A percentile compares a stretch with the other conserved stretches of the same genome.
phyloP scores from a whole-genome alignment of 1,140 invertebrate genomes.

The Scylla paramamosain region DNA sequence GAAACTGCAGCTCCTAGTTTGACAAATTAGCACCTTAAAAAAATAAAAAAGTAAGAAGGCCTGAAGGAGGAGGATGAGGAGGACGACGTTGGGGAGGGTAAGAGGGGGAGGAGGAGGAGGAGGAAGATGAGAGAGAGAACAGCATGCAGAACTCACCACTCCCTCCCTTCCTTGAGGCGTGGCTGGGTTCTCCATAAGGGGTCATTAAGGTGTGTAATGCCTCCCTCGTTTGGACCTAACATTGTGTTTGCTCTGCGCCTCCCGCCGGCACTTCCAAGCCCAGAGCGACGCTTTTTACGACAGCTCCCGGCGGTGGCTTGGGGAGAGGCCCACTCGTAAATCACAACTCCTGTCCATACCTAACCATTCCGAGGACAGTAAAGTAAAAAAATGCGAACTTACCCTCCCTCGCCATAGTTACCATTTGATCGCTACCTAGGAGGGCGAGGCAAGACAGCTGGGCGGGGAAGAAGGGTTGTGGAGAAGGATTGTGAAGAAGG shows the following conservation, averaged over 20 bases:
- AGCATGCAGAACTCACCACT: no score
- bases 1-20: no score
- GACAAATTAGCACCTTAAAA: no score
- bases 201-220: no score
- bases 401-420: neutral
- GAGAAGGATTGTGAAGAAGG: neutral
- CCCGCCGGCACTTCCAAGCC: no score
- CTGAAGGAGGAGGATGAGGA: neutral
- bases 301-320: neutral
- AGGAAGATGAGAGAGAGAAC: neutral
- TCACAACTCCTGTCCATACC: constrained; percentile 56
- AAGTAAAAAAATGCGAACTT: neutral
- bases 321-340: constrained; percentile 45
- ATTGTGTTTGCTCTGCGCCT: no score
- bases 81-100: neutral
- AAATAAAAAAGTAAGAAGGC: neutral
- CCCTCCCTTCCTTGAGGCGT: no score
- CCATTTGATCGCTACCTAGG: constrained; percentile 8
- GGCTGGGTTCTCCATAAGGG: no score
- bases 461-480: neutral
- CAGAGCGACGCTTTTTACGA: no score
- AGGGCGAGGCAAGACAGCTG: neutral
- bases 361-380: constrained; percentile 43
- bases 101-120: constrained; percentile 7
- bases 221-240: no score